These are phyloP conservation scores for Phasianus colchicus DNA, from an alignment of 2,113 vertebrate species.

Conservation along the genomic window DNA sequence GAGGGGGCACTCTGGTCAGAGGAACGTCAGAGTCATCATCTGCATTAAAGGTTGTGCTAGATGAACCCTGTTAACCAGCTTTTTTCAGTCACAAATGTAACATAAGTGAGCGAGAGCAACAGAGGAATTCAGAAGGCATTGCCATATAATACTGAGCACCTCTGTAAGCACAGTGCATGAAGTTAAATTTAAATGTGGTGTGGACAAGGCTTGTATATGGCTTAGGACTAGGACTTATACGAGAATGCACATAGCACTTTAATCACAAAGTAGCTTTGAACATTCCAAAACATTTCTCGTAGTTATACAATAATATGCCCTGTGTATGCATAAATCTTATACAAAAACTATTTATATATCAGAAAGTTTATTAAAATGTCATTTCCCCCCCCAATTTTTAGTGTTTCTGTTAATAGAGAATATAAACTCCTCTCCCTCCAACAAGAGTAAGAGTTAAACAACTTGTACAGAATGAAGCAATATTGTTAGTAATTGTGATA, in stretches of 20 bases:
- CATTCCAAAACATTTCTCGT: not conserved
- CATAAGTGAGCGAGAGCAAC: rapidly evolving
- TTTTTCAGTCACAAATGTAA: not conserved
- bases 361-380: not conserved
- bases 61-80: not conserved
- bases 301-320: not conserved
- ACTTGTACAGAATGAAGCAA: not conserved
- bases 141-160: not conserved
- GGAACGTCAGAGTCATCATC: not conserved
- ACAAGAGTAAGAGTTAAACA: not conserved
- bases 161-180: not conserved
- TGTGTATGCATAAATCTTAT: not conserved
- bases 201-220: not conserved
- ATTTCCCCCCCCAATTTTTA: not conserved
- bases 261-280: not conserved
- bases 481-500: not conserved
- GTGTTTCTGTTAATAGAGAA: not conserved
- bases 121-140: not conserved
- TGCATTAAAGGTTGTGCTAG: not conserved
- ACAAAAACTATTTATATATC: not conserved
- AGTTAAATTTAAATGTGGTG: not conserved
- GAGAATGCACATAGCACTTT: not conserved
- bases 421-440: not conserved
- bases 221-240: not conserved
- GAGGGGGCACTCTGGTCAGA: not conserved